Conservation (phyloP, 1,140 invertebrate species). For the Laodelphax striatellus region DNA sequence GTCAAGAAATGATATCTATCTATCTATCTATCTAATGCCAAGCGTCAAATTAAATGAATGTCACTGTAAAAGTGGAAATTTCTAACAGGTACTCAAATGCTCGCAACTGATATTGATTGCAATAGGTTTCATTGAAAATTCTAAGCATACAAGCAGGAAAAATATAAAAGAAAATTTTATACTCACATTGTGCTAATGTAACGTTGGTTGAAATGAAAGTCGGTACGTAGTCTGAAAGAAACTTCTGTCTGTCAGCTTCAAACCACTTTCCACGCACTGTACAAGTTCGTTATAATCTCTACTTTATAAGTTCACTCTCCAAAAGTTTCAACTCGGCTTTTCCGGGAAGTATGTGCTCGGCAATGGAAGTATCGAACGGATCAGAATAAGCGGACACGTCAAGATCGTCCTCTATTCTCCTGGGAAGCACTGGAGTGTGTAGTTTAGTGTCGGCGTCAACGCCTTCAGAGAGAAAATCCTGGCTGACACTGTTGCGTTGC, state of each 20-base stretch:
- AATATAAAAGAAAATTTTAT: too few relatives aligned
- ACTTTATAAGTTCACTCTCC: slow-evolving; percentile 48
- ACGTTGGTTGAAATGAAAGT: too few relatives aligned
- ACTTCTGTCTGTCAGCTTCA: too few relatives aligned
- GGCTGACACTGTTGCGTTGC: neutral
- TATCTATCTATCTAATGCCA: too few relatives aligned
- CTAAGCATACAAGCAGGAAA: too few relatives aligned
- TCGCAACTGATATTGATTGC: neutral
- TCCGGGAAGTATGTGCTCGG: slow-evolving; percentile 51
- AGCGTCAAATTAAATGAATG: too few relatives aligned
- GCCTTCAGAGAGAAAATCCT: slow-evolving; percentile 22
- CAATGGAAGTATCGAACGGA: slow-evolving; percentile 77
- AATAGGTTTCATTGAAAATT: neutral
- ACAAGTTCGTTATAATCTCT: too few relatives aligned
- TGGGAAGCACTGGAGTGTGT: slow-evolving; percentile 23
- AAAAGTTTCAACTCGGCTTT: slow-evolving; percentile 62
- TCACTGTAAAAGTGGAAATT: too few relatives aligned
- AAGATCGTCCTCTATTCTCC: slow-evolving; percentile 18
- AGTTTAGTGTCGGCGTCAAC: slow-evolving; percentile 17
- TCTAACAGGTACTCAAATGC: neutral
- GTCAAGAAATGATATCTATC: too few relatives aligned
- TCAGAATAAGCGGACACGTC: slow-evolving; percentile 38
- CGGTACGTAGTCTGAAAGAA: too few relatives aligned
- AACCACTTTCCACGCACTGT: too few relatives aligned
- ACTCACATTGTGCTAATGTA: too few relatives aligned